These are phyloP conservation scores for Perdita meconis DNA, from an alignment of 2,888 invertebrate genomes.

Conservation along the genomic window DNA sequence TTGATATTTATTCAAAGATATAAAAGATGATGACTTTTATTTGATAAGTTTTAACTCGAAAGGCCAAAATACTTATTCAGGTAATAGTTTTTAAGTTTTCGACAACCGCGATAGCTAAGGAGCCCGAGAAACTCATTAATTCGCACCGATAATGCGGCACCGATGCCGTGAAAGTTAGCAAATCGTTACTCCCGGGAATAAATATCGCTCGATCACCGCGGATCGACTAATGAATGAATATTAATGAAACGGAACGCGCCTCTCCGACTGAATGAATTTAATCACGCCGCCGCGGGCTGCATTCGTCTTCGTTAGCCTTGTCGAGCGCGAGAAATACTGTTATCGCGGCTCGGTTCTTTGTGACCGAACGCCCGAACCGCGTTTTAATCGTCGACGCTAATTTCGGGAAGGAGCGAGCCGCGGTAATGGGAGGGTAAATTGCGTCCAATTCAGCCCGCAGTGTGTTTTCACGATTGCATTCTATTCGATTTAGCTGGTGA, in stretches of 20 bases:
- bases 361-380: neutral
- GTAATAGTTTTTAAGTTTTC: neutral
- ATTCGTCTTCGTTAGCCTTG: conserved; percentile 51
- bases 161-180: neutral
- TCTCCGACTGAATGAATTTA: conserved; percentile 45
- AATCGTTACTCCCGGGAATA: conserved; percentile 5
- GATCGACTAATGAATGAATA: conserved; percentile 43
- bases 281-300: conserved; percentile 15
- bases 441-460: neutral
- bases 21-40: too few species aligned
- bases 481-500: conserved; percentile 6
- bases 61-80: too few species aligned
- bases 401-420: neutral
- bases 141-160: neutral
- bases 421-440: neutral
- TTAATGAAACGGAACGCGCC: conserved; percentile 38
- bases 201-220: conserved; percentile 20
- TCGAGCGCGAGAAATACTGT: conserved; percentile 6
- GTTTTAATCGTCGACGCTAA: conserved; percentile 12
- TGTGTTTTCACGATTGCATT: neutral
- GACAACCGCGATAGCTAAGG: too few species aligned
- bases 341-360: conserved; percentile 13
- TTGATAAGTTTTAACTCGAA: too few species aligned
- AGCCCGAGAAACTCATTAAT: neutral
- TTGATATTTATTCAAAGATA: too few species aligned